Conservation (phyloP, 2,113 vertebrate genomes). For the Cavia porcellus region DNA sequence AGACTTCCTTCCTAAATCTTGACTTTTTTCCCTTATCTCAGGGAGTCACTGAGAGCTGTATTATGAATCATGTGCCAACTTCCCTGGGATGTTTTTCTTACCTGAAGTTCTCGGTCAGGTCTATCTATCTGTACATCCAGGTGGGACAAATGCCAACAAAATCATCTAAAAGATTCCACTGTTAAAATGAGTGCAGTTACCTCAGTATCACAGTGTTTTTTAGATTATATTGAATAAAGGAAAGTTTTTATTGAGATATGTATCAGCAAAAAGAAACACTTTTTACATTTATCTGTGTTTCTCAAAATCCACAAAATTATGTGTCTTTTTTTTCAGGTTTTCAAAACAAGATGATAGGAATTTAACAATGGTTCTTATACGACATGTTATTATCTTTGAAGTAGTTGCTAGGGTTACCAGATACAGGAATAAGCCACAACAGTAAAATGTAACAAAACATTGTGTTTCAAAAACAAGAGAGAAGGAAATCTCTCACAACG, state of each 20-base stretch:
- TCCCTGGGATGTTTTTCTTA: neutral
- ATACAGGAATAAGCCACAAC: no score
- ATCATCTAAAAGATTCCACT: neutral
- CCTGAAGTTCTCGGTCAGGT: neutral
- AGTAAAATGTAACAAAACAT: no score
- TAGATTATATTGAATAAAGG: neutral
- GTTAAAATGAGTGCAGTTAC: neutral
- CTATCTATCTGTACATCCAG: neutral
- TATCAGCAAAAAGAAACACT: neutral
- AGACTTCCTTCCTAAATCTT: neutral
- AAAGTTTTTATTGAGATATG: constrained; percentile 6
- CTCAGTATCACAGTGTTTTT: neutral
- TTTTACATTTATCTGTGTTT: neutral
- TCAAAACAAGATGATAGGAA: no score
- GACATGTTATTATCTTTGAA: no score
- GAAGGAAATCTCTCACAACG: no score
- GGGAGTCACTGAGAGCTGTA: neutral
- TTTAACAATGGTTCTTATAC: no score
- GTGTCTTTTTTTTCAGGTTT: neutral
- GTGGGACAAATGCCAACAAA: neutral
- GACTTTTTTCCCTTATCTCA: neutral
- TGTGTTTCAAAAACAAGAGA: no score
- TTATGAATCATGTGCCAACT: neutral
- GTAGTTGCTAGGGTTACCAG: no score
- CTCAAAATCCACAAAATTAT: neutral